These are phyloP conservation scores for Aphaenogaster rudis DNA, from an alignment of 1,140 invertebrate species.

Conservation along the genomic window DNA sequence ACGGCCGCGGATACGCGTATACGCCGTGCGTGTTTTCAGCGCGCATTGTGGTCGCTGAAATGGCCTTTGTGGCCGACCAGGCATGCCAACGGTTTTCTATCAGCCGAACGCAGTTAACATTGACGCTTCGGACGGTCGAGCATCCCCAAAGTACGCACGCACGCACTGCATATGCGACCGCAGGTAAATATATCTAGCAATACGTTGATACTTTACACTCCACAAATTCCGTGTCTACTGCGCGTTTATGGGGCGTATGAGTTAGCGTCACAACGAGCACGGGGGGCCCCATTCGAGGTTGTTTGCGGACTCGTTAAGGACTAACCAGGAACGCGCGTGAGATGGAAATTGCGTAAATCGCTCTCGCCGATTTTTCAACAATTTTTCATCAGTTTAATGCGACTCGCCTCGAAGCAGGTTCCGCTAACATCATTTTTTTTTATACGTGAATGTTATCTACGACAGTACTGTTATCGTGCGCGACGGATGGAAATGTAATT, in stretches of 20 bases:
- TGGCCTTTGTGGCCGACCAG: conserved; percentile 82
- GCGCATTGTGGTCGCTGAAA: conserved; percentile 85
- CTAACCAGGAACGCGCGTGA: conserved; percentile 44
- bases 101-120: conserved; percentile 80
- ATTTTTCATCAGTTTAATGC: conserved; percentile 25
- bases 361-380: conserved; percentile 19
- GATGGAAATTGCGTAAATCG: conserved; percentile 56
- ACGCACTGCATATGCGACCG: conserved; percentile 21
- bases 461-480: not conserved
- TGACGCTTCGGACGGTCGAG: conserved; percentile 68
- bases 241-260: conserved; percentile 50
- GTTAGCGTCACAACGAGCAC: conserved; percentile 36
- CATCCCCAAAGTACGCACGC: conserved; percentile 54
- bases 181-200: conserved; percentile 52
- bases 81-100: conserved; percentile 80
- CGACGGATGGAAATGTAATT: conserved; percentile 3
- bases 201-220: conserved; percentile 63
- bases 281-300: conserved; percentile 33
- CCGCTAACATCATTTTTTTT: not conserved
- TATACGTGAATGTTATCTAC: not conserved
- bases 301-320: conserved; percentile 68
- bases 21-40: conserved; percentile 76
- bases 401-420: conserved; percentile 33
- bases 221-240: conserved; percentile 58
- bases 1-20: conserved; percentile 64